Base-by-base conservation (phyloP, 1,140 invertebrate species). In the Drosophila guanche region DNA sequence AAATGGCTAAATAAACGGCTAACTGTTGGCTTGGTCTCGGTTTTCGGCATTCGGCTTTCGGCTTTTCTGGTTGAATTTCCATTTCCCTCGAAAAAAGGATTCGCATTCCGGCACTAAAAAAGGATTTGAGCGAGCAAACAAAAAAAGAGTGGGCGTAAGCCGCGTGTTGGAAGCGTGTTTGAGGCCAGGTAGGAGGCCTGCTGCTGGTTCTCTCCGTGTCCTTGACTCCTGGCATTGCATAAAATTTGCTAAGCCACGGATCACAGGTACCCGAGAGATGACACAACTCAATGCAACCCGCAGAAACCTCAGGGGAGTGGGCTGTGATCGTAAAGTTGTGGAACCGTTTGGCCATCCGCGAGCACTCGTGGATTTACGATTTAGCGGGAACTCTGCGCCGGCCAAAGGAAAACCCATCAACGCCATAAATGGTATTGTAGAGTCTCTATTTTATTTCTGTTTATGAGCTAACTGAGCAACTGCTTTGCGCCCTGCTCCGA, bases 251-350 rank as follows among this genome's bases (percentile, higher is more conserved):
- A 84, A 83, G 79, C 79, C 33, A 10, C 8, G 33, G 59, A 45
- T 33, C 42, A 41, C 74, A 83, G 79, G 79, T 83, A 81, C 37
- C 29, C 8, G 10, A 6, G 51, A 55, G 59, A 75, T 78, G 75
- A 83, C 80, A 69, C 73, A 81, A 81, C 79, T 74, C 59, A 69
- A 84, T 83, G 75, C 75, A 83, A 75, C 78, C 78, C 78, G 51
- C 79, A 84, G 63, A 81, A 81, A 74, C 68, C 77, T 81, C 77
- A 76, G 67, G 29, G 10, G 23, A 8, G 46, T 41, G 14, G 7
- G 16, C 3, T 40, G 16, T 12, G 46, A 40, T 68, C 73, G 62
- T 77, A 76, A 76, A 75, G n/a, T 20, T 16, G 37, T 3, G 16
- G 16, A 20, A 10, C 7, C 29, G 7, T 10, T 20, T 20, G 16